Conservation (phyloP, 2,888 invertebrate genomes). For the Trichopoda pennipes region DNA sequence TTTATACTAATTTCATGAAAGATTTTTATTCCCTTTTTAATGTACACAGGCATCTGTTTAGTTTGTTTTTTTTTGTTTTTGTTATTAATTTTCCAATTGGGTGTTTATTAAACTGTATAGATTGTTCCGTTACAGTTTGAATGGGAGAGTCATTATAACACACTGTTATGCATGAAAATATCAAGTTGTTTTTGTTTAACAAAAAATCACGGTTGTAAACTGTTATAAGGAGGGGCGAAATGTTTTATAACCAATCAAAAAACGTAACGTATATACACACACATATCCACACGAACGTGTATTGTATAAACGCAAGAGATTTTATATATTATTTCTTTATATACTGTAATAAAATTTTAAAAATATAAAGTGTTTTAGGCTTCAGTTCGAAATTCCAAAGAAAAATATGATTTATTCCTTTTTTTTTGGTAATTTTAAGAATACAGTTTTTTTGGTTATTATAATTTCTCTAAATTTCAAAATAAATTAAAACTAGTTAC, state of each 20-base stretch:
- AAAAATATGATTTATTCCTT: too few relatives aligned
- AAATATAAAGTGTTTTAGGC: too few relatives aligned
- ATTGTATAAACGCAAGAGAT: too few relatives aligned
- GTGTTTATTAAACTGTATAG: conserved; percentile 5
- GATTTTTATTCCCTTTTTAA: too few relatives aligned
- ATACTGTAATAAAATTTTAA: background rate
- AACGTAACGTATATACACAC: conserved; percentile 13
- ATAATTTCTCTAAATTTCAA: too few relatives aligned
- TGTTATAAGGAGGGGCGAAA: conserved; percentile 47
- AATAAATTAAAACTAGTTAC: too few relatives aligned
- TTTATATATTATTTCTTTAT: background rate
- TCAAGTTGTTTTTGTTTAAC: background rate
- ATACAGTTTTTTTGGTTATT: too few relatives aligned
- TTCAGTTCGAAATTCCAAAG: too few relatives aligned
- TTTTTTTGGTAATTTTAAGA: too few relatives aligned
- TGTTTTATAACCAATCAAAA: conserved; percentile 57
- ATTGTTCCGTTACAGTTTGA: conserved; percentile 39
- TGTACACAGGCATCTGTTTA: too few relatives aligned
- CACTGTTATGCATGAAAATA: conserved; percentile 45
- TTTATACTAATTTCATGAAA: too few relatives aligned
- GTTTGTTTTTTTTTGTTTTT: background rate
- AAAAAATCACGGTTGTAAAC: conserved; percentile 58
- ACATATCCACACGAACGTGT: background rate
- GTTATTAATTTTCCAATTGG: conserved; percentile 16
- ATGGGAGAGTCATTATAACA: conserved; percentile 47